phyloP scores from a whole-genome alignment of 53 echinoderm and acorn worm species.

The Henricia sp. region DNA sequence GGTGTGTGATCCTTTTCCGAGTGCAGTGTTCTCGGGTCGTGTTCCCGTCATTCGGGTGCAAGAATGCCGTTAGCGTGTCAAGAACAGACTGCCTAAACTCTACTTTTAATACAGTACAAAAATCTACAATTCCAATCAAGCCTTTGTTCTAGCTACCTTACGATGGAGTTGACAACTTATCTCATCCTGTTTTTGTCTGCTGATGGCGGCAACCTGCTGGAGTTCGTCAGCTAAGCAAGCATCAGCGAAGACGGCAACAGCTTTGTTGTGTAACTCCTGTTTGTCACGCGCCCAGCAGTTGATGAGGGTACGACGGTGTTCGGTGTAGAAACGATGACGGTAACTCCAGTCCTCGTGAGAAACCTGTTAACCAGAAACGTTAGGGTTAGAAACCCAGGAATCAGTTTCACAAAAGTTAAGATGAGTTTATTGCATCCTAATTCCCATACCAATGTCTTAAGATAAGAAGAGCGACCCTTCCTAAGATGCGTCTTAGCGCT shows the following conservation, averaged over 20 bases:
- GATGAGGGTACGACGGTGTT: slow-evolving; percentile 77
- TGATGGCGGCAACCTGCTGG: slow-evolving; percentile 72
- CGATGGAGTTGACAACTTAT: slow-evolving; percentile 74
- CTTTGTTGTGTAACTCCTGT: slow-evolving; percentile 88
- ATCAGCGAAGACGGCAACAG: slow-evolving; percentile 85
- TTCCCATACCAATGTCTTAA: too few species aligned
- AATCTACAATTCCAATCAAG: too few species aligned
- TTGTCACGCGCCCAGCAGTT: slow-evolving; percentile 90
- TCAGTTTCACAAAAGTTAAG: background rate
- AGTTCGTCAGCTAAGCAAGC: slow-evolving; percentile 90
- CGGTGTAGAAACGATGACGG: slow-evolving; percentile 72
- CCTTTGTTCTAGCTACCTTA: too few species aligned
- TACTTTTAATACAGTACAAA: too few species aligned
- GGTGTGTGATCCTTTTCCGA: too few species aligned
- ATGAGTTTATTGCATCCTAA: too few species aligned
- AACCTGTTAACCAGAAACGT: slow-evolving; percentile 56
- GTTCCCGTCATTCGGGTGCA: too few species aligned
- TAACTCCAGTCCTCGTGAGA: slow-evolving; percentile 89
- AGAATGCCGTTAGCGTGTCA: too few species aligned
- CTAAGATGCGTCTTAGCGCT: too few species aligned
- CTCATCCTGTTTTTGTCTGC: slow-evolving; percentile 73
- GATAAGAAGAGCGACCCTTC: too few species aligned
- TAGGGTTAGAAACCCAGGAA: background rate
- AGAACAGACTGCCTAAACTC: too few species aligned
- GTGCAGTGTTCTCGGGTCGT: too few species aligned